Evolutionary conservation across 1,140 invertebrate genomes (phyloP), one percentile per base, ranked within the genome.

Genomic region (Dreissena polymorpha): DNA sequence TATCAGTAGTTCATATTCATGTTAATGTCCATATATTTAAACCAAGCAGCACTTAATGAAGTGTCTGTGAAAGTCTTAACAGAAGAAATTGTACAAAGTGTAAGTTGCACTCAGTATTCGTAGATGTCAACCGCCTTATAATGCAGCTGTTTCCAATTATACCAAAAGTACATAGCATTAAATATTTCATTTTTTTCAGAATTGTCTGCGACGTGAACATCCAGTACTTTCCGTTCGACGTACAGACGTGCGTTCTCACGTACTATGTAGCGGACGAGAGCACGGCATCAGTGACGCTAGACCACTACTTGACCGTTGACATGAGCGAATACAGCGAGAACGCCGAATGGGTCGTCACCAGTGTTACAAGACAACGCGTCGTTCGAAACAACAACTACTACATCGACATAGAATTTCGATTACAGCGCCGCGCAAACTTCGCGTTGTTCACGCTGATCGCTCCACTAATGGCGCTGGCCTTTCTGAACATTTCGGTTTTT

Each of bases 221-320:
- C n/a, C n/a, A 16, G 23, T 72, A 64, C 29, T 80, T 64, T 23
- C 69, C 78, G 8, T 80, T 71, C 27, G 78, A 80, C 39, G 50
- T 29, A 18, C 78, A 80, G 39, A 51, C 25, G 50, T 80, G 78
- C 53, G 50, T 57, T 3, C 27, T 80, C 10, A 23, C 29, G 13
- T 80, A 64, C 14, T 64, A 80, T 13, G 69, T 80, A 16, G 69
- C 68, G 0, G 57, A 70, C 29, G 78, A 80, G 49, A 65, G 18
- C 3, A 72, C 21, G 0, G 50, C 39, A 0, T 21, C 78, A 23
- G 78, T 80, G 6, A 64, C 10, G 12, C 21, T 80, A 7, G 23
- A 5, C 55, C 49, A 29, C 18, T 10, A 68, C 3, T 5, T n/a
- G 50, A 50, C 25, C 0, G 39, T 65, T 0, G 10, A 64, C 12